Conservation (phyloP, 2,113 vertebrate genomes). For the Paradoxurus hermaphroditus region DNA sequence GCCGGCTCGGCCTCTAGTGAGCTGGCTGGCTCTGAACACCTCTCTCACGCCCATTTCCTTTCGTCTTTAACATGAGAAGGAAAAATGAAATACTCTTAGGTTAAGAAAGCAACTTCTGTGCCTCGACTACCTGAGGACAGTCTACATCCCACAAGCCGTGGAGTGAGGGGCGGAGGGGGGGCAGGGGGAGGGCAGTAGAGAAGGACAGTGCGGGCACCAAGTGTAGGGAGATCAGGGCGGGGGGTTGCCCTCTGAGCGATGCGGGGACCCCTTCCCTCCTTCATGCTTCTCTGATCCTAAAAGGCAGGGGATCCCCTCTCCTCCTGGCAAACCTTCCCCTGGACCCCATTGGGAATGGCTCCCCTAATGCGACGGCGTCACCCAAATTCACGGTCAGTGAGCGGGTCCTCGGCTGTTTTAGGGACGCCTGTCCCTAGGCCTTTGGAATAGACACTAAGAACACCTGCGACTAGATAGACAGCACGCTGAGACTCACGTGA, state of each 20-base stretch:
- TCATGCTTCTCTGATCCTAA: too few species aligned
- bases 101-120: background rate
- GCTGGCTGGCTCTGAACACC: background rate
- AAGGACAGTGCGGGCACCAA: background rate
- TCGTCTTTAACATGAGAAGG: constrained; percentile 10
- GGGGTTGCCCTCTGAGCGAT: background rate
- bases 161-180: background rate
- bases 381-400: background rate
- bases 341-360: background rate
- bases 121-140: background rate
- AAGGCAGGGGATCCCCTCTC: background rate
- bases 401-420: rapidly evolving
- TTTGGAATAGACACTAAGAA: background rate
- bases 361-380: background rate
- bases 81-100: background rate
- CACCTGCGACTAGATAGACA: background rate
- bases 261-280: background rate
- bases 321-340: too few species aligned
- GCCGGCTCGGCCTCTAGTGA: background rate
- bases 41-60: background rate
- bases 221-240: too few species aligned
- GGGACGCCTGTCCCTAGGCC: background rate
- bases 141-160: background rate
- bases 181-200: background rate
- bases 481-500: background rate